Evolutionary conservation across 2,888 invertebrate genomes (phyloP).

Genomic region (Ectemnius cavifrons): DNA sequence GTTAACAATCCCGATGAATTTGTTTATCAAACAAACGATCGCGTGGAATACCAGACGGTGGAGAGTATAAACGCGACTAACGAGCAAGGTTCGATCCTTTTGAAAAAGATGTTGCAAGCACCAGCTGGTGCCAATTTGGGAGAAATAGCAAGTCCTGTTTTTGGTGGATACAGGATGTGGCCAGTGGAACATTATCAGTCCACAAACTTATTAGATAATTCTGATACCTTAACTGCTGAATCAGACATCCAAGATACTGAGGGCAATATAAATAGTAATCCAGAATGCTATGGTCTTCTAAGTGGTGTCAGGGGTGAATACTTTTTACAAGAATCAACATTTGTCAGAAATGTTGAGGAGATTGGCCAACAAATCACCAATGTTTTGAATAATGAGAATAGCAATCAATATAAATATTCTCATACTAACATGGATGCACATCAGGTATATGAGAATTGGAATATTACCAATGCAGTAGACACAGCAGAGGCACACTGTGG

Average conservation of each 20-base stretch:
- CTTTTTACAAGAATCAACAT: conserved; percentile 47
- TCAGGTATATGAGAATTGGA: conserved; percentile 68
- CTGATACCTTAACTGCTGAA: conserved; percentile 74
- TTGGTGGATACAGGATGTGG: conserved; percentile 57
- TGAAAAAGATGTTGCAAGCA: conserved; percentile 75
- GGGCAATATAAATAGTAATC: conserved; percentile 51
- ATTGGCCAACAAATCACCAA: conserved; percentile 49
- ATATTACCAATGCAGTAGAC: conserved; percentile 56
- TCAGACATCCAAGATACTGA: conserved; percentile 69
- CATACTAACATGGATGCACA: conserved; percentile 56
- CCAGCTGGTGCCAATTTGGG: conserved; percentile 73
- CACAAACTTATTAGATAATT: conserved; percentile 67
- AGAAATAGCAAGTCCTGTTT: conserved; percentile 69
- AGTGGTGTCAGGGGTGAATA: conserved; percentile 53
- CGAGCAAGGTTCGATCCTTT: conserved; percentile 59
- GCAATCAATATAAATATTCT: conserved; percentile 53
- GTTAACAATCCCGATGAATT: conserved; percentile 38
- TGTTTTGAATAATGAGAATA: conserved; percentile 39
- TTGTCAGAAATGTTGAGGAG: conserved; percentile 46
- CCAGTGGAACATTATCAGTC: conserved; percentile 54
- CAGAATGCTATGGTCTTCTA: conserved; percentile 57
- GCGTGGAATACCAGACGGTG: conserved; percentile 38
- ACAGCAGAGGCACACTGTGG: conserved; percentile 22
- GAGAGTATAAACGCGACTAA: conserved; percentile 46
- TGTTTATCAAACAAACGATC: conserved; percentile 40